Evolutionary conservation across 2,888 invertebrate genomes (phyloP), one percentile per base, ranked within the genome.

Genomic region (Auanema freiburgensis): DNA sequence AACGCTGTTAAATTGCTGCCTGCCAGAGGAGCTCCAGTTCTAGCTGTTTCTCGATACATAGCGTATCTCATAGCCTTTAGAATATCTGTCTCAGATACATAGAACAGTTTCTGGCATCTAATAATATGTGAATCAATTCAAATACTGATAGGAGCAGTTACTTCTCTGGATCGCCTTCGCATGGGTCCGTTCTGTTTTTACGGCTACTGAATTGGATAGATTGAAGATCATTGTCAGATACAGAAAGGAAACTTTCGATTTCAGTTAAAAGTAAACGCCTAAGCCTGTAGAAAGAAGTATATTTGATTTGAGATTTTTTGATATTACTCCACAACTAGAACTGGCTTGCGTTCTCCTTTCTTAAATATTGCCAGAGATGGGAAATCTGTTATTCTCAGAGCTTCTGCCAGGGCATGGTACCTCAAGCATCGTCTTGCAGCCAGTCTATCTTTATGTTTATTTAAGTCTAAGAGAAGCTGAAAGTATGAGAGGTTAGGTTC

Each of bases 61-160:
- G 76, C 72, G 57, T 72, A 72, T 44, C 77, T 64, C 66, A 81
- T 77, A 14, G 83, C 78, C 62, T 80, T 80, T 57, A 83, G 72
- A 78, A 83, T 79, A 59, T 83, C 83, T 18, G 76, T 70, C 63
- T 83, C 83, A 2, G 80, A 79, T 8, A 81, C 79, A 57, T 62
- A 83, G 68, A 73, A 82, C 23, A 63, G 67, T 42, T 67, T 62
- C 46, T 69, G 68, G 59, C 80, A 80, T 52, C 79, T 79, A 61
- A 63, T 74, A 66, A 6, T 25, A 21, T 11, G 2, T 10, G 5
- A 18, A 18, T 25, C 4, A 21, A 50, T 21, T 53, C 18, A 21
- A 4, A 1, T 44, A 2, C 43, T 43, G 14, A 23, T 52, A 44
- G 52, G 14, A 8, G 24, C 14, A 49, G 64, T 42, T 49, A 74